Base-by-base conservation (phyloP, 2,797 vertebrate species). In the Neostethus bicornis region DNA sequence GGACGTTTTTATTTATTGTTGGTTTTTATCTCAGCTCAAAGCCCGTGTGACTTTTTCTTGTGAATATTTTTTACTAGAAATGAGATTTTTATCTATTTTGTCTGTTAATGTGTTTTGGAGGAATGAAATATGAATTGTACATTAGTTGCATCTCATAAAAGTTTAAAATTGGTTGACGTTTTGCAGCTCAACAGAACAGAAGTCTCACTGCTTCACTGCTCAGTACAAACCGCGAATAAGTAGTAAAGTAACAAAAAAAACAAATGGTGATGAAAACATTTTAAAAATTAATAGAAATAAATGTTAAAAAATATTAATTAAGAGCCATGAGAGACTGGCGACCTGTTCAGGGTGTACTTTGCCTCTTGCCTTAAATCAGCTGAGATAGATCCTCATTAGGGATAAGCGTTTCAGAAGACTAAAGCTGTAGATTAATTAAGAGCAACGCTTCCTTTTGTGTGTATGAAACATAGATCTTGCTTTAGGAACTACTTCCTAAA, bases 71-170 rank as follows among this genome's bases (percentile, higher is more conserved):
- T 32, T 11, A 29, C 14, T 10, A 32, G 35, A 14, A 25, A 26
- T 24, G 10, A 35, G 2, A 4, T 2, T 17, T 25, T 31, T 51
- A n/a, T 19, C 23, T 31, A 28, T 56, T 64, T 52, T 24, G 56
- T 53, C 19, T 29, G 48, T 4, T 43, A 51, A 60, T 43, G 20
- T 39, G 43, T 58, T 64, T 29, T 26, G 21, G 29, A 63, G 41
- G 20, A 34, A 23, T 28, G n/a, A 41, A 31, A 32, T 2, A 12
- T 24, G 12, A 11, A 43, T 29, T 25, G 19, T 46, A 2, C 19
- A 29, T 7, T 41, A 41, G 10, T 53, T 66, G 20, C 19, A 26
- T 52, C 25, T 42, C 51, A 42, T 55, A 28, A 28, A 42, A 42
- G 16, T 11, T 9, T 24, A 20, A 51, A 31, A 57, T 48, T 24